phyloP scores from a whole-genome alignment of 2,888 invertebrate species.

The Formica aserva region DNA sequence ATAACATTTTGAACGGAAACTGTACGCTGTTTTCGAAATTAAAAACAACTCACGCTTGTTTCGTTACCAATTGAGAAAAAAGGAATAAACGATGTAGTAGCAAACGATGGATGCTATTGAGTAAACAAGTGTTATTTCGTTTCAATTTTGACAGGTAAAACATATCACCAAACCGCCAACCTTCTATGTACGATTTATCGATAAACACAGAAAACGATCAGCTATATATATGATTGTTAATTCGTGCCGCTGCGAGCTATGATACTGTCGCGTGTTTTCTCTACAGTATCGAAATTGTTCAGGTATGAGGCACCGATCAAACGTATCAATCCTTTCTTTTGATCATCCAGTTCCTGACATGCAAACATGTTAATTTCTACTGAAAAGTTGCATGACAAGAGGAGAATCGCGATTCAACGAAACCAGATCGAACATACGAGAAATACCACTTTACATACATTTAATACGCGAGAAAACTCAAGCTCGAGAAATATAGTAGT shows the following conservation, averaged over 20 bases:
- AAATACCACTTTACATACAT: slow-evolving; percentile 7
- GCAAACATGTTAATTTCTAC: slow-evolving; percentile 3
- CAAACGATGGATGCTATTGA: slow-evolving; percentile 11
- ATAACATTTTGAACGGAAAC: neutral
- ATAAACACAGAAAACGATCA: slow-evolving; percentile 40
- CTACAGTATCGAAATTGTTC: neutral
- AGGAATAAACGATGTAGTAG: slow-evolving; percentile 22
- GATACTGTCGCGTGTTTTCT: neutral
- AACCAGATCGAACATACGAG: slow-evolving; percentile 3
- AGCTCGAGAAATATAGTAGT: slow-evolving; percentile 12
- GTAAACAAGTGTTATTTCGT: slow-evolving; percentile 27
- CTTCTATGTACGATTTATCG: slow-evolving; percentile 41
- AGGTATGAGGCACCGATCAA: slow-evolving; percentile 6
- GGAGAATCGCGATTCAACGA: slow-evolving; percentile 23
- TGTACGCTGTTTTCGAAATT: neutral
- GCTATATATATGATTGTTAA: neutral
- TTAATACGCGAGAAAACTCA: slow-evolving; percentile 37
- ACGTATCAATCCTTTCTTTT: neutral
- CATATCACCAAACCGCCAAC: slow-evolving; percentile 19
- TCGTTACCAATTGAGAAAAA: neutral
- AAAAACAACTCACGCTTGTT: slow-evolving; percentile 2
- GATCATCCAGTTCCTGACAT: slow-evolving; percentile 11
- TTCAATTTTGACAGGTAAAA: slow-evolving; percentile 47
- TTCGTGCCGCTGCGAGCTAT: slow-evolving; percentile 11
- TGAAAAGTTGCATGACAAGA: slow-evolving; percentile 38